Evolutionary conservation across 2,888 invertebrate genomes (phyloP).

Genomic region (Opisthograptis luteolata): DNA sequence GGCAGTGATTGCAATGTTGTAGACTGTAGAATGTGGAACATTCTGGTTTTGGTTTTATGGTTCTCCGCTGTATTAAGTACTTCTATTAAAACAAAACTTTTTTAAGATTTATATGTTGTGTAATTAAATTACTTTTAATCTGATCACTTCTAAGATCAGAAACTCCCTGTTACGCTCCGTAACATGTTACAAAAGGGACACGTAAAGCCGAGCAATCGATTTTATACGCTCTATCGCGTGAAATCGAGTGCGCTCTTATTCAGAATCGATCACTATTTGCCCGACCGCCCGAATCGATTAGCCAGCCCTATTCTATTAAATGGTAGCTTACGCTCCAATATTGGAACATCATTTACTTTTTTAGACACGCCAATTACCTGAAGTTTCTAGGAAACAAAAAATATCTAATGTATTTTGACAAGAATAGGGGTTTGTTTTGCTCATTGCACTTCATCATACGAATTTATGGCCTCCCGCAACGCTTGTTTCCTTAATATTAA

Average conservation of each 20-base stretch:
- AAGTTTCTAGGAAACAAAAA: slow-evolving; percentile 40
- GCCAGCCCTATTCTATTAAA: slow-evolving; percentile 56
- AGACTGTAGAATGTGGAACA: too few species aligned
- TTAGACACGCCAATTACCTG: slow-evolving; percentile 20
- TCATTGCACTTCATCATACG: slow-evolving; percentile 58
- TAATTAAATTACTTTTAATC: too few species aligned
- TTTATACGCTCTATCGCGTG: slow-evolving; percentile 72
- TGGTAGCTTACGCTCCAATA: slow-evolving; percentile 27
- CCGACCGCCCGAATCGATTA: slow-evolving; percentile 68
- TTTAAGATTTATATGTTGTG: too few species aligned
- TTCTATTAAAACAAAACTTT: too few species aligned
- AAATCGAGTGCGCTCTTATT: slow-evolving; percentile 73
- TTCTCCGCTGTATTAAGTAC: too few species aligned
- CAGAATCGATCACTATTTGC: slow-evolving; percentile 66
- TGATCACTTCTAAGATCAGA: neutral
- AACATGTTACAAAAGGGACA: slow-evolving; percentile 54
- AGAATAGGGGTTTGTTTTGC: slow-evolving; percentile 52
- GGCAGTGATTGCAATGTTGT: slow-evolving; percentile 24
- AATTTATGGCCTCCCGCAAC: slow-evolving; percentile 74
- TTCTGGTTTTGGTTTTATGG: too few species aligned
- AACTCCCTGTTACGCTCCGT: slow-evolving; percentile 44
- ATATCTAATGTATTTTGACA: slow-evolving; percentile 69
- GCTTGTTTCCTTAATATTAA: slow-evolving; percentile 76
- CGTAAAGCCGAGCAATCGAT: slow-evolving; percentile 68
- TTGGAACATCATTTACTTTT: slow-evolving; percentile 14